Percentiles rank a stretch among this genome's conserved stretches.
Evolutionary conservation across 2,113 vertebrate genomes (phyloP).

Genomic region (Oryzias celebensis): DNA sequence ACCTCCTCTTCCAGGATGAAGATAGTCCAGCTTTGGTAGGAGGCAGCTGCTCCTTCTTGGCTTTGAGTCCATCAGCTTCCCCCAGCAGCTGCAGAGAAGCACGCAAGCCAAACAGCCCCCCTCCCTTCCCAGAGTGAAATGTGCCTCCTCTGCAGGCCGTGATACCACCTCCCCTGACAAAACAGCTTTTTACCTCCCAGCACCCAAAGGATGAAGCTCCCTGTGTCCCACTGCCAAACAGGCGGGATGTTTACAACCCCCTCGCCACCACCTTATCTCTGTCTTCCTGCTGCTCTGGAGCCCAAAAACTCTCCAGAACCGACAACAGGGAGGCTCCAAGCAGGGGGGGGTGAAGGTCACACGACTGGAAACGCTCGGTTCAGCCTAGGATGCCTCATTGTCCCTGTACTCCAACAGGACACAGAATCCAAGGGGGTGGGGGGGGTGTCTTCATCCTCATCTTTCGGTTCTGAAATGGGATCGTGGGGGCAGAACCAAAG

Average conservation of each 20-base stretch:
- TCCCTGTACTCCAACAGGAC: constrained; percentile 15
- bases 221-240: constrained; percentile 2
- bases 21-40: constrained; percentile 27
- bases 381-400: constrained; percentile 13
- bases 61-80: not conserved
- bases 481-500: not conserved
- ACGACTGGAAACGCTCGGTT: constrained; percentile 38
- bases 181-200: constrained; percentile 47
- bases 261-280: constrained; percentile 22
- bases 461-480: constrained; percentile 31
- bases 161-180: constrained; percentile 7
- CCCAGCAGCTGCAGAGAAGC: constrained; percentile 31
- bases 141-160: not conserved
- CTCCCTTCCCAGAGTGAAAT: not conserved
- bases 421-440: not conserved
- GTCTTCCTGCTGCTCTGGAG: constrained; percentile 44
- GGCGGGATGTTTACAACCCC: constrained; percentile 19
- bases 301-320: constrained; percentile 6
- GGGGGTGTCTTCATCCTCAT: constrained; percentile 16
- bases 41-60: constrained; percentile 31
- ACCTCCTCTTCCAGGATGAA: no score
- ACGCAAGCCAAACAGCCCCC: constrained; percentile 7
- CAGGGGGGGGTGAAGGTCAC: constrained; percentile 23
- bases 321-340: not conserved
- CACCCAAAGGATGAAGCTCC: constrained; percentile 41